Percentiles rank a stretch among this genome's conserved stretches.
Conservation (phyloP, 2,888 invertebrate genomes). For the Lasioglossum figueresi region DNA sequence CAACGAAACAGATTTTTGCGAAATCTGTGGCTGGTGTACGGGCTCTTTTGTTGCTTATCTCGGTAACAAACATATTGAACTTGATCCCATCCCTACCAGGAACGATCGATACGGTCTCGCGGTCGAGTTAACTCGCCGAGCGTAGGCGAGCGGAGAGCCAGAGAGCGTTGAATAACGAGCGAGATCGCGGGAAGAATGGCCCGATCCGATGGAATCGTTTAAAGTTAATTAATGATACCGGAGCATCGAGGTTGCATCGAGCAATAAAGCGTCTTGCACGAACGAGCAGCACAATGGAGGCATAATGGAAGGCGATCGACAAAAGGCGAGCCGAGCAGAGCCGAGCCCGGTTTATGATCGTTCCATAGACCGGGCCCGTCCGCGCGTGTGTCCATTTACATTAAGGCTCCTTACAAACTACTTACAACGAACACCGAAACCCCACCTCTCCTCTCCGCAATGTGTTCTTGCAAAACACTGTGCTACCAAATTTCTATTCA, state of each 20-base stretch:
- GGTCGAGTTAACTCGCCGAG: constrained; percentile 8
- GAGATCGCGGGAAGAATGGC: constrained; percentile 21
- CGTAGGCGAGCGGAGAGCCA: not conserved
- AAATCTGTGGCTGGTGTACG: not conserved
- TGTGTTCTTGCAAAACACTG: not conserved
- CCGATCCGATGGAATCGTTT: constrained; percentile 39
- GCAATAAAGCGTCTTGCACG: constrained; percentile 43
- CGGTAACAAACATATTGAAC: not conserved
- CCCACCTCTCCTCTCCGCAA: not conserved
- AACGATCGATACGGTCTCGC: constrained; percentile 18
- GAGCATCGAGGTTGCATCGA: constrained; percentile 19
- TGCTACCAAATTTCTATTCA: not conserved
- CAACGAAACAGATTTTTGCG: not conserved
- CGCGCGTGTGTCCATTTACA: constrained; percentile 49
- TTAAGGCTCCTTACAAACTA: constrained; percentile 53
- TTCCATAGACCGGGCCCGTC: constrained; percentile 32
- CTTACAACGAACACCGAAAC: constrained; percentile 22
- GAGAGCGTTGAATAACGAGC: constrained; percentile 35
- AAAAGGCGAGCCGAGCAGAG: constrained; percentile 25
- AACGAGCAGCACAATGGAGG: constrained; percentile 27
- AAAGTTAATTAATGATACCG: constrained; percentile 53
- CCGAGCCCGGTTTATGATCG: constrained; percentile 34
- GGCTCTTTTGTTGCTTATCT: not conserved
- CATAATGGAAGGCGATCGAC: constrained; percentile 39
- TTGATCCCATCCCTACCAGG: not conserved